Conservation (phyloP, 2,797 vertebrate genomes). For the Tiaroga cobitis region DNA sequence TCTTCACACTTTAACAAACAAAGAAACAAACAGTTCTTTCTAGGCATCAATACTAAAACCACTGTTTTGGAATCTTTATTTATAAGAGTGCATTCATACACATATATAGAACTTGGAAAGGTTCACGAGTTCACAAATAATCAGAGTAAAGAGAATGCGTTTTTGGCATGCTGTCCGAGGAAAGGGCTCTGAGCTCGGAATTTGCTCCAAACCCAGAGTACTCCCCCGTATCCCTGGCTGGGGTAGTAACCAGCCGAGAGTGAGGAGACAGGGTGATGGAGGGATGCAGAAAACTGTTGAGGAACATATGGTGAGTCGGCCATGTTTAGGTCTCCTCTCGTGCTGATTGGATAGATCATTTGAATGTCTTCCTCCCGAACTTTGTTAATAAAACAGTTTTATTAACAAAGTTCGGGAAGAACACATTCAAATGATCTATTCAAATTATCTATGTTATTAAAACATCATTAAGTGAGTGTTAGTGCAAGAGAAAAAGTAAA, state of each 20-base stretch:
- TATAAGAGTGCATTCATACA: neutral
- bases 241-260: neutral
- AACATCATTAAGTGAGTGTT: constrained; percentile 61
- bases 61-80: neutral
- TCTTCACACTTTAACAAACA: neutral
- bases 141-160: neutral
- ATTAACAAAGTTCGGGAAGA: no score
- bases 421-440: no score
- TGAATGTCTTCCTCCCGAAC: neutral
- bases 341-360: neutral
- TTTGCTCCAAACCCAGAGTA: neutral
- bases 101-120: neutral
- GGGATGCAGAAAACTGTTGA: neutral
- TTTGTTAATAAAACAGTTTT: no score
- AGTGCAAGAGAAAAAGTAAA: constrained; percentile 68
- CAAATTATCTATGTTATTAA: no score
- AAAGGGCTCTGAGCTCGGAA: neutral
- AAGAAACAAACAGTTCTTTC: neutral
- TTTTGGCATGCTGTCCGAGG: no score
- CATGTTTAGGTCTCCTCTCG: neutral
- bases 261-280: neutral
- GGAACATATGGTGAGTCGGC: neutral
- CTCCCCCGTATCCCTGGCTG: neutral
- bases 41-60: no score
- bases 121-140: neutral